Conservation (phyloP, 2,888 invertebrate genomes). For the Digitonthophagus gazella region DNA sequence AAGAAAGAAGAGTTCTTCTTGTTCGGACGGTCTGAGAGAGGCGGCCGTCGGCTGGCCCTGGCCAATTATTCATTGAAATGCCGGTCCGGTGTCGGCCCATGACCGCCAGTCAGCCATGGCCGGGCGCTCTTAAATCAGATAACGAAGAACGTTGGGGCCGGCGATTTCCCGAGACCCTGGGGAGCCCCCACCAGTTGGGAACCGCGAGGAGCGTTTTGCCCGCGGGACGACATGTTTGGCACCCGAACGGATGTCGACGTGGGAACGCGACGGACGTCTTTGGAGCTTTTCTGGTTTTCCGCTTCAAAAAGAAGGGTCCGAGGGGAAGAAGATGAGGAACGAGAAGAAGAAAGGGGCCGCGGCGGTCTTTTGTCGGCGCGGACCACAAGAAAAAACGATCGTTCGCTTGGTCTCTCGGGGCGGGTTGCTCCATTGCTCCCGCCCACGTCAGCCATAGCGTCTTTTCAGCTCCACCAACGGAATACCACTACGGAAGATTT, state of each 20-base stretch:
- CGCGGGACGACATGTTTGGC: background rate
- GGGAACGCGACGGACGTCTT: background rate
- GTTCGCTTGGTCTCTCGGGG: background rate
- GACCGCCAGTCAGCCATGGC: background rate
- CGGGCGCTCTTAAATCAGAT: conserved; percentile 11
- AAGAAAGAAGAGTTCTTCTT: background rate
- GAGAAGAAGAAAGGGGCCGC: background rate
- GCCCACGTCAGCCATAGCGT: background rate
- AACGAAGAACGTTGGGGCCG: background rate
- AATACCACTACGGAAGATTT: background rate
- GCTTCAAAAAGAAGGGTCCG: background rate
- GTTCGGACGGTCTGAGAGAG: background rate
- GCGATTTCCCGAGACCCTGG: background rate
- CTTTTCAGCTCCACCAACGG: background rate
- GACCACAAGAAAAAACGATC: background rate
- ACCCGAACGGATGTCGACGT: background rate
- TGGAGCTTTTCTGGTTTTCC: background rate
- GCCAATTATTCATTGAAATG: background rate
- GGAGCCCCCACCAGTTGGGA: background rate
- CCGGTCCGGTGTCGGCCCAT: background rate
- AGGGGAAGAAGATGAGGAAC: background rate
- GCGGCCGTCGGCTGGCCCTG: background rate
- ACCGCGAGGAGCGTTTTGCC: background rate
- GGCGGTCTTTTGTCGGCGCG: background rate
- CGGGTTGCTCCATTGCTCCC: background rate